Conservation (phyloP, 2,113 vertebrate species). For the Cyprinodon brontotheroides region DNA sequence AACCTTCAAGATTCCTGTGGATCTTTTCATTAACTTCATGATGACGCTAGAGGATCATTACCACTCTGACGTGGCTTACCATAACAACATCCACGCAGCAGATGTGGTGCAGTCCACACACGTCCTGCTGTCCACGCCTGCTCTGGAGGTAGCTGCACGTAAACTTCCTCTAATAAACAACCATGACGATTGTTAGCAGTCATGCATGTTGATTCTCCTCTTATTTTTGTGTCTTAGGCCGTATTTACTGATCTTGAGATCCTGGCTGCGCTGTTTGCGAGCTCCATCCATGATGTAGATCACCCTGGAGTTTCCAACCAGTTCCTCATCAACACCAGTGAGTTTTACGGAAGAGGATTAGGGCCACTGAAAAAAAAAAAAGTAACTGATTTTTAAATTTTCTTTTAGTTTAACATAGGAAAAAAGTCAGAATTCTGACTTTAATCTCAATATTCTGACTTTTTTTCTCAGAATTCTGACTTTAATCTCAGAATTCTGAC, state of each 20-base stretch:
- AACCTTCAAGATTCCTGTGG: conserved; percentile 88
- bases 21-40: conserved; percentile 90
- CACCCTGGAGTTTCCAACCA: conserved; percentile 94
- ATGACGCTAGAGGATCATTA: conserved; percentile 93
- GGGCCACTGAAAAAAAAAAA: too few species aligned
- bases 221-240: conserved; percentile 72
- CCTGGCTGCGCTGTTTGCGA: conserved; percentile 89
- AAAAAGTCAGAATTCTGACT: too few species aligned
- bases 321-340: conserved; percentile 96
- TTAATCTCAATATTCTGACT: too few species aligned
- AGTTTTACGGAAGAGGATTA: conserved; percentile 55
- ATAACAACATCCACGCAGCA: conserved; percentile 92
- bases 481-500: too few species aligned
- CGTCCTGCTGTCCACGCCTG: conserved; percentile 87
- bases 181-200: neutral
- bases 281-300: conserved; percentile 92
- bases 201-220: conserved; percentile 1
- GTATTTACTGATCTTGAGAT: conserved; percentile 93
- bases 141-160: conserved; percentile 81
- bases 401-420: too few species aligned
- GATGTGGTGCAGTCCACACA: conserved; percentile 93
- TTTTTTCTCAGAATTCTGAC: too few species aligned
- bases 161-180: neutral
- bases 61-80: conserved; percentile 87
- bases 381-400: too few species aligned